Evolutionary conservation across 1,140 invertebrate species (phyloP).

Genomic region (Pogonomyrmex barbatus): DNA sequence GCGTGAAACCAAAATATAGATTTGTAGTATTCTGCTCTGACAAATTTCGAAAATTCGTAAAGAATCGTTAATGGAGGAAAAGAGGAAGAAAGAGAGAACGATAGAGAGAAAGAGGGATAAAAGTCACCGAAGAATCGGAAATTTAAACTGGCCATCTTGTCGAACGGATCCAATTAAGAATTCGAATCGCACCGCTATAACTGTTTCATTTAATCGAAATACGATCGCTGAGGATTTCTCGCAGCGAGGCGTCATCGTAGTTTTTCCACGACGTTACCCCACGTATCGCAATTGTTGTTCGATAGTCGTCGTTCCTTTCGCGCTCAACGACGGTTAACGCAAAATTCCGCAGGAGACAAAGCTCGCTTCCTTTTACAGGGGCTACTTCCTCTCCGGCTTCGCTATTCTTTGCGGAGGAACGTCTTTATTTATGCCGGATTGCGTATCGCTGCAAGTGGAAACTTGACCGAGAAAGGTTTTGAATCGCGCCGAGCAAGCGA

Average conservation of each 20-base stretch:
- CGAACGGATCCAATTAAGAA: constrained; percentile 9
- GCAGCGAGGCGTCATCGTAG: not conserved
- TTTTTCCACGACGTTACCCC: not conserved
- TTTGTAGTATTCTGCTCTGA: not conserved
- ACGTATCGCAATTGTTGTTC: not conserved
- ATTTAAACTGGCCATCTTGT: constrained; percentile 13
- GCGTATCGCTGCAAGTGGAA: constrained; percentile 26
- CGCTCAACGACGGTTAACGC: constrained; percentile 12
- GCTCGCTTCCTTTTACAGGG: not conserved
- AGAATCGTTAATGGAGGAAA: not conserved
- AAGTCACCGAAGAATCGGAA: not conserved
- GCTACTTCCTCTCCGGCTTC: not conserved
- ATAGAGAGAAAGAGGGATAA: not conserved
- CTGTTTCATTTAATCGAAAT: constrained; percentile 28
- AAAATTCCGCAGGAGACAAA: constrained; percentile 6
- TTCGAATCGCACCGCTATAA: constrained; percentile 6
- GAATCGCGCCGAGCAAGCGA: constrained; percentile 49
- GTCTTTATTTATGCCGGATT: constrained; percentile 46
- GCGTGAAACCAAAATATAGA: not conserved
- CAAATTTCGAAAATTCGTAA: not conserved
- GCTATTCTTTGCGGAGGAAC: not conserved
- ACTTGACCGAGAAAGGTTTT: constrained; percentile 53
- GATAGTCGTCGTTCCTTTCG: not conserved
- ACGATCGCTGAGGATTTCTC: not conserved
- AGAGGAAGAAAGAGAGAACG: not conserved